Conservation (phyloP, 2,113 vertebrate genomes). For the Lonchura striata region DNA sequence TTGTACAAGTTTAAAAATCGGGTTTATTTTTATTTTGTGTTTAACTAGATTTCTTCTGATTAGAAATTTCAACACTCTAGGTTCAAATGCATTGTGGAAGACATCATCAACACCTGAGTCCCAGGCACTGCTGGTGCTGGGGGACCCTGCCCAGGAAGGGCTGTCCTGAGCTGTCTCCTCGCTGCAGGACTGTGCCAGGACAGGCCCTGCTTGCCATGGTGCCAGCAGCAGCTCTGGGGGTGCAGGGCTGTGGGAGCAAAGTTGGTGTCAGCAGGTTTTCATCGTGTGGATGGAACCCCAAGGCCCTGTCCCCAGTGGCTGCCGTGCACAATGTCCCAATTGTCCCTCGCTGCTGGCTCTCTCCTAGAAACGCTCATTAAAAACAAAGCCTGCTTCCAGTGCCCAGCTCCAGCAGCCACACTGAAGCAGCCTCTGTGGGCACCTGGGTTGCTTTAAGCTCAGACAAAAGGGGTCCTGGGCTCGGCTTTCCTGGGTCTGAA, state of each 20-base stretch:
- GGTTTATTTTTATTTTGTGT: neutral
- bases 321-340: neutral
- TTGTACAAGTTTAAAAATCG: neutral
- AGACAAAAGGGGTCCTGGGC: neutral
- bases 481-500: accelerated
- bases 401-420: neutral
- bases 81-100: neutral
- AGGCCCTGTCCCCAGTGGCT: neutral
- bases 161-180: accelerated
- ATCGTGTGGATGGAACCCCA: neutral
- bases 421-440: neutral
- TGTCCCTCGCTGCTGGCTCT: neutral
- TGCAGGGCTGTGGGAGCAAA: neutral
- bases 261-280: neutral
- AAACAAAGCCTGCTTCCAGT: neutral
- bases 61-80: neutral
- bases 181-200: accelerated
- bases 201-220: accelerated
- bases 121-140: neutral
- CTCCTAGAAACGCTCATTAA: neutral
- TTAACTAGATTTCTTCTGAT: neutral
- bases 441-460: neutral
- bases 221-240: neutral
- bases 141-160: neutral
- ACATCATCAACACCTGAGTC: neutral